These are phyloP conservation scores for Megalonaias nervosa DNA, from an alignment of 1,140 invertebrate species.

Conservation along the genomic window DNA sequence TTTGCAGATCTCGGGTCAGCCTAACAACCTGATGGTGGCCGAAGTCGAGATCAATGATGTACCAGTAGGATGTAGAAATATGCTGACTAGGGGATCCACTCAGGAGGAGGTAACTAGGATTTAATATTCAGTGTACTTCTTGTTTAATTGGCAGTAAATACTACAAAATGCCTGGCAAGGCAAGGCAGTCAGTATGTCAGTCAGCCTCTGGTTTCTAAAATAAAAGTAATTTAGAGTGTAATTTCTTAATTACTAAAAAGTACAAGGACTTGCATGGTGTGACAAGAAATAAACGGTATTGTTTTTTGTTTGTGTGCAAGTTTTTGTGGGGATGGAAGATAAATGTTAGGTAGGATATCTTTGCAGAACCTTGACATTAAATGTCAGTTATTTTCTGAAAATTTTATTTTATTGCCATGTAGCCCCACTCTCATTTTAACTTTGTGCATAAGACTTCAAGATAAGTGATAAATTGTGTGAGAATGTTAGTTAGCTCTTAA, in stretches of 20 bases:
- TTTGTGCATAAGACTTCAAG: too few species aligned
- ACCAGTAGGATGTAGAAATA: slow-evolving; percentile 76
- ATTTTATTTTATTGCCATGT: too few species aligned
- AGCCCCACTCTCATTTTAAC: too few species aligned
- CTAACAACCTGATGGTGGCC: slow-evolving; percentile 60
- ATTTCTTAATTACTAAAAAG: background rate
- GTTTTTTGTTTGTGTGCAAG: too few species aligned
- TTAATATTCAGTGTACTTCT: background rate
- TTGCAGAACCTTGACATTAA: too few species aligned
- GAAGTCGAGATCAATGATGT: slow-evolving; percentile 81
- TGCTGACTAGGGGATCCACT: slow-evolving; percentile 77
- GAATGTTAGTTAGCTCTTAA: too few species aligned
- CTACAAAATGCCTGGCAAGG: too few species aligned
- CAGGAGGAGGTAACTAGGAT: slow-evolving; percentile 77
- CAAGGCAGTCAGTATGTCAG: too few species aligned
- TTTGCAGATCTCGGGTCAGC: background rate
- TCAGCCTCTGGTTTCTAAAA: background rate
- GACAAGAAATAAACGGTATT: background rate
- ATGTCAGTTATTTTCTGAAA: too few species aligned
- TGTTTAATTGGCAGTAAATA: background rate
- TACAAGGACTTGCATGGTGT: background rate
- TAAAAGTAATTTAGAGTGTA: background rate
- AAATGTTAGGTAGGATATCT: too few species aligned
- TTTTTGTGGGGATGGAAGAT: too few species aligned
- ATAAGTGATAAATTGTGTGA: too few species aligned